phyloP scores from a whole-genome alignment of 1,140 invertebrate genomes.

The Drosophila bocki region DNA sequence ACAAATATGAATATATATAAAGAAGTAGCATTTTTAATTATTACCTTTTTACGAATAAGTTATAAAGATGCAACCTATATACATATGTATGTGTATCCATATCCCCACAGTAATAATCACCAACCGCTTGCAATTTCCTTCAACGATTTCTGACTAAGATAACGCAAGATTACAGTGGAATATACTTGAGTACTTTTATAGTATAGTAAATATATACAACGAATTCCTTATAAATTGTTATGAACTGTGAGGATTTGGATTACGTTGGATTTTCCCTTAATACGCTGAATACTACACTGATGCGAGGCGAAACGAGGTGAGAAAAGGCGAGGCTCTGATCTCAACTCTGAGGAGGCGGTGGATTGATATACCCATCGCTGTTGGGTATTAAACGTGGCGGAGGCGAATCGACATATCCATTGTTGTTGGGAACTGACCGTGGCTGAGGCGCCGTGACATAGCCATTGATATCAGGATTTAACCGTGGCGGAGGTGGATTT shows the following conservation, averaged over 20 bases:
- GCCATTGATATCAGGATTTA: neutral
- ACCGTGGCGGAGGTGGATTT: neutral
- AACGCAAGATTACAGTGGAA: neutral
- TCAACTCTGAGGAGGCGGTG: neutral
- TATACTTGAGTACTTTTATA: neutral
- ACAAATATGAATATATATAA: too few relatives aligned
- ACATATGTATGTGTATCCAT: neutral
- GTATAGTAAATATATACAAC: neutral
- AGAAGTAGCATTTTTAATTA: too few relatives aligned
- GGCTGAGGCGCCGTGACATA: neutral
- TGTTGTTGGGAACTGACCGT: neutral
- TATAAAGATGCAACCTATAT: too few relatives aligned
- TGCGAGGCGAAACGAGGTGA: neutral
- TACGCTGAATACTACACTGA: neutral
- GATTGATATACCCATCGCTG: neutral
- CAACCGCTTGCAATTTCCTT: neutral
- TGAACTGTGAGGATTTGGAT: neutral
- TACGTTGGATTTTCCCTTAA: neutral
- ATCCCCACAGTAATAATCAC: neutral
- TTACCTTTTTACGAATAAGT: too few relatives aligned
- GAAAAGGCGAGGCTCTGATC: neutral
- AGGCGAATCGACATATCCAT: neutral
- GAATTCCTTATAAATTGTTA: neutral
- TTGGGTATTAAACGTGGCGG: neutral
- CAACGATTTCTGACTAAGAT: neutral